phyloP scores from a whole-genome alignment of 2,888 invertebrate species.

The Cetonia aurata region DNA sequence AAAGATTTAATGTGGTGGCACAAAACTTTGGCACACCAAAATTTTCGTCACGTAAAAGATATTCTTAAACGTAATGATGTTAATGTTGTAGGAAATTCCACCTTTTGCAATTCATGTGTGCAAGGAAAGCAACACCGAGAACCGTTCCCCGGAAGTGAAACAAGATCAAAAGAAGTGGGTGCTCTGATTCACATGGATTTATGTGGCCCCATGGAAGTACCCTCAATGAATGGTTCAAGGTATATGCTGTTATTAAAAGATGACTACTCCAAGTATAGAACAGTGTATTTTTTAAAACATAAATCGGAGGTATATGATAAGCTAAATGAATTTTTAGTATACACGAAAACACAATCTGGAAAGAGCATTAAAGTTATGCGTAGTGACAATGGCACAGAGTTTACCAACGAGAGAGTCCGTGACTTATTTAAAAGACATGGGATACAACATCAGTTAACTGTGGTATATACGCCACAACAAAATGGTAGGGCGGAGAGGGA shows the following conservation, averaged over 20 bases:
- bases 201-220: conserved; percentile 45
- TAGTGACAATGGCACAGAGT: conserved; percentile 31
- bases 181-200: conserved; percentile 39
- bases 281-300: conserved; percentile 28
- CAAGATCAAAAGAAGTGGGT: conserved; percentile 5
- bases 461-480: too few relatives aligned
- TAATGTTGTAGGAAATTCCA: too few relatives aligned
- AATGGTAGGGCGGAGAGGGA: too few relatives aligned
- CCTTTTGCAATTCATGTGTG: conserved; percentile 18
- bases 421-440: too few relatives aligned
- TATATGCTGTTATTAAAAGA: conserved; percentile 35
- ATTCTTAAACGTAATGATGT: too few relatives aligned
- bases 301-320: too few relatives aligned
- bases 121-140: conserved; percentile 23
- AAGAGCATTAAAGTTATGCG: conserved; percentile 22
- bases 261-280: conserved; percentile 16
- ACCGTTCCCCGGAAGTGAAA: background rate
- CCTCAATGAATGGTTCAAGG: conserved; percentile 39
- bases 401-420: conserved; percentile 14
- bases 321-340: conserved; percentile 20
- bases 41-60: too few relatives aligned
- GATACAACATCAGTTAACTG: too few relatives aligned
- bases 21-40: too few relatives aligned
- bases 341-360: conserved; percentile 8
- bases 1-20: too few relatives aligned